phyloP scores from a whole-genome alignment of 1,140 invertebrate species.

The Cataglyphis hispanica region DNA sequence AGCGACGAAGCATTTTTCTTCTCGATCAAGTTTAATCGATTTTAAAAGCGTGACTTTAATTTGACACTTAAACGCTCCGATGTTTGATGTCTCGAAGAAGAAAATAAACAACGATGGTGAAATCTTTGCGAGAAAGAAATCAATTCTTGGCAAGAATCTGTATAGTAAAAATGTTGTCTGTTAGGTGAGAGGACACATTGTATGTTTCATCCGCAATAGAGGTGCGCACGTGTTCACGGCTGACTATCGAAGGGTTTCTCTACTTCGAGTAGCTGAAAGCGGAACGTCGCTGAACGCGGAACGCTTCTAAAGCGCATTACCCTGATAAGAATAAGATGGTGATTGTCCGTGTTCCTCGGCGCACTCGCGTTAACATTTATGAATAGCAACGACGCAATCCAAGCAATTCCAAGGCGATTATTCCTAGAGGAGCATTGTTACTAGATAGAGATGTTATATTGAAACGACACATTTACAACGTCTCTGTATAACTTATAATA shows the following conservation, averaged over 20 bases:
- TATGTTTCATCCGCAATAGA: background rate
- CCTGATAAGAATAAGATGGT: constrained; percentile 49
- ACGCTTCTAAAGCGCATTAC: constrained; percentile 4
- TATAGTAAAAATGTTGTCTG: background rate
- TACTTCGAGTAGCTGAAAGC: constrained; percentile 15
- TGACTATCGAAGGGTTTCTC: constrained; percentile 25
- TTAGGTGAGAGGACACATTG: background rate
- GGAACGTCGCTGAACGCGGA: background rate
- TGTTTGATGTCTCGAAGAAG: background rate
- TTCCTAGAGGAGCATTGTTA: constrained; percentile 6
- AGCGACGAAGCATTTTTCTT: background rate
- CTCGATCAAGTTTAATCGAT: background rate
- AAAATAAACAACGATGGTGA: too few relatives aligned
- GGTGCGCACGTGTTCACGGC: background rate
- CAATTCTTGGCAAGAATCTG: background rate
- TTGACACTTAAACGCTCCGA: background rate
- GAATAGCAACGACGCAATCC: constrained; percentile 13
- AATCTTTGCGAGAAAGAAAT: background rate
- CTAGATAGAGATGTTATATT: background rate
- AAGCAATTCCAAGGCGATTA: constrained; percentile 29
- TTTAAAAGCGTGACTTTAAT: background rate
- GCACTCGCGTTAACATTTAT: constrained; percentile 45
- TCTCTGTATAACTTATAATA: too few relatives aligned
- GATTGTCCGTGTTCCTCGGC: constrained; percentile 15
- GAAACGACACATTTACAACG: background rate